Conservation (phyloP, 2,113 vertebrate genomes). For the Marmota flaviventris region DNA sequence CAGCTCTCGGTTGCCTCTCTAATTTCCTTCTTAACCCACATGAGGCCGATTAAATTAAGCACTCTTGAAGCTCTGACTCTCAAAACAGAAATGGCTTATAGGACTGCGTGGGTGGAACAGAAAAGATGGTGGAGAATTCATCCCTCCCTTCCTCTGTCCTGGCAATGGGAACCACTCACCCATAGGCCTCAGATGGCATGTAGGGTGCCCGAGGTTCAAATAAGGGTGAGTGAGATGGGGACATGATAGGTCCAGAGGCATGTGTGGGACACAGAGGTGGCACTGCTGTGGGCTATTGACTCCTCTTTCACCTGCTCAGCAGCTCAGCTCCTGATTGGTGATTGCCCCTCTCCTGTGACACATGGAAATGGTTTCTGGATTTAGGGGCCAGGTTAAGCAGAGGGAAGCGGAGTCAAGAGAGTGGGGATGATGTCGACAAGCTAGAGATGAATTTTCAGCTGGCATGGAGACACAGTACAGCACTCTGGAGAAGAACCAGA, state of each 20-base stretch:
- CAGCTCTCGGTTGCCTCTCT: not conserved
- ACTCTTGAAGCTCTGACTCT: constrained; percentile 56
- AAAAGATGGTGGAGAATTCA: not conserved
- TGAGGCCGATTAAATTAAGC: constrained; percentile 49
- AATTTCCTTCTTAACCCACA: constrained; percentile 54
- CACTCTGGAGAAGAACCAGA: rapidly evolving
- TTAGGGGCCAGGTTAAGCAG: not conserved
- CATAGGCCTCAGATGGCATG: rapidly evolving
- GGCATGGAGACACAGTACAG: not conserved
- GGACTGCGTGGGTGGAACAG: not conserved
- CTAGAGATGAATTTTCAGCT: not conserved
- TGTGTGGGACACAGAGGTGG: rapidly evolving
- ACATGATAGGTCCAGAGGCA: not conserved
- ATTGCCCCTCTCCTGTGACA: not conserved
- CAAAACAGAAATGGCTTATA: not conserved
- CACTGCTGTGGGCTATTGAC: rapidly evolving
- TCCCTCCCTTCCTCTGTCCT: not conserved
- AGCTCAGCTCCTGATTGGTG: not conserved
- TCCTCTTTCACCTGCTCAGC: not conserved
- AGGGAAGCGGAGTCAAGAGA: not conserved
- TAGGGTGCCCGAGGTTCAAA: not conserved
- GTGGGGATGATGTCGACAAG: not conserved
- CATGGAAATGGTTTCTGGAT: not conserved
- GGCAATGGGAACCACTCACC: not conserved
- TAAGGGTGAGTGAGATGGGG: too few relatives aligned